Evolutionary conservation across 2,113 vertebrate genomes (phyloP), one percentile per base, ranked within the genome.

Genomic region (Siphamia tubifer): DNA sequence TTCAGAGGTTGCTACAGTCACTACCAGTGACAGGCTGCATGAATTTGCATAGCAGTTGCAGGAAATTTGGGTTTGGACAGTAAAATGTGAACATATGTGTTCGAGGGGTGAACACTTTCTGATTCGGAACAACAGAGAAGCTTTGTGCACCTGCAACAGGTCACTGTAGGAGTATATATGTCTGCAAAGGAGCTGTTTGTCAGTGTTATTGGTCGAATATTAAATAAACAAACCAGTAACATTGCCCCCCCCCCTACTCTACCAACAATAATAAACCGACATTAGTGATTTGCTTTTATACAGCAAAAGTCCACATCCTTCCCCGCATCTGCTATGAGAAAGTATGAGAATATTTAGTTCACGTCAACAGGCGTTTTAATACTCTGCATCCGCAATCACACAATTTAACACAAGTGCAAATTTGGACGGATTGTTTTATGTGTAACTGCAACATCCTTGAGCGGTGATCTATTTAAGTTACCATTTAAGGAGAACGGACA

Each of bases 81-180:
- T 7, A 30, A 30, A 12, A 10, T 17, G 3, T 43, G 2, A 12
- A 21, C 70, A 16, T 32, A 15, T 38, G 54, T 12, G 61, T 30
- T 2, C 36, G 2, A 11, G 13, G 20, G 11, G 20, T 24, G 10
- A 11, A 68, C 56, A 15, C 69, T 75, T 71, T 73, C 81, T 63
- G 39, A 74, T 71, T 60, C 51, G 17, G 36, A 68, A 40, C 19
- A 28, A 49, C 57, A 31, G 55, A 39, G 1, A 53, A 70, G 49
- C 21, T 49, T 36, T 36, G 1, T 54, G 74, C 82, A 85, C 86
- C 86, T 88, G 82, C 74, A 84, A 48, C 62, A 69, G 79, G 75
- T 70, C 75, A 42, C 10, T 15, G 23, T n/a, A 39, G 15, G 28
- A 10, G 55, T 58, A 36, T 44, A 55, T 15, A n/a, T 17, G 47